phyloP scores from a whole-genome alignment of 2,113 vertebrate species.

The Hepsetus odoe region DNA sequence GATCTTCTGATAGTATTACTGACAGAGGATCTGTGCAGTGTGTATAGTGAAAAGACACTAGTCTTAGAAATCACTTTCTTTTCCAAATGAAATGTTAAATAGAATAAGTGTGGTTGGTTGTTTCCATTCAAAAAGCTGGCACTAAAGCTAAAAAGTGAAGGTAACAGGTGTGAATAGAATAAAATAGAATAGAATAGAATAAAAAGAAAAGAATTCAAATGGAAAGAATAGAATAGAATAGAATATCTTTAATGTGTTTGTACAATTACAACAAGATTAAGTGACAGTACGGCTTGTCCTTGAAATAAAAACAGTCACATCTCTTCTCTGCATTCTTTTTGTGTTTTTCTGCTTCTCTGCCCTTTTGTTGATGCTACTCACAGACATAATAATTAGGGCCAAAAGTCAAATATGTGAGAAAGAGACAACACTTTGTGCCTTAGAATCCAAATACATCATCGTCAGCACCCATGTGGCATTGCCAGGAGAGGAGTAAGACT shows the following conservation, averaged over 20 bases:
- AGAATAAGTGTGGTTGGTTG: not conserved
- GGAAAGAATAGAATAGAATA: too few relatives aligned
- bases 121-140: not conserved
- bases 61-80: not conserved
- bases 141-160: not conserved
- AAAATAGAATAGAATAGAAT: too few relatives aligned
- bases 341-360: not conserved
- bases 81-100: not conserved
- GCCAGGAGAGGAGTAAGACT: slow-evolving; percentile 23
- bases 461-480: slow-evolving; percentile 14
- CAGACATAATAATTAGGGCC: slow-evolving; percentile 12
- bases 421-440: not conserved
- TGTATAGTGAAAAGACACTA: not conserved
- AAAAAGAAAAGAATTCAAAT: too few relatives aligned
- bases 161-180: not conserved
- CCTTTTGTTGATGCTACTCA: not conserved
- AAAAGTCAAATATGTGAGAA: not conserved
- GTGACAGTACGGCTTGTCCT: too few relatives aligned
- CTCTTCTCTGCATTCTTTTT: not conserved
- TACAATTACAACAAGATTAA: too few relatives aligned
- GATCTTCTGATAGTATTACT: slow-evolving; percentile 9
- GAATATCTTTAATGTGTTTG: too few relatives aligned
- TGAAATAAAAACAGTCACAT: too few relatives aligned
- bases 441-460: not conserved
- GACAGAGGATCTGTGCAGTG: not conserved